Percentiles rank a stretch among this genome's conserved stretches.
phyloP scores from a whole-genome alignment of 2,888 invertebrate species.

The Microdon myrmicae region DNA sequence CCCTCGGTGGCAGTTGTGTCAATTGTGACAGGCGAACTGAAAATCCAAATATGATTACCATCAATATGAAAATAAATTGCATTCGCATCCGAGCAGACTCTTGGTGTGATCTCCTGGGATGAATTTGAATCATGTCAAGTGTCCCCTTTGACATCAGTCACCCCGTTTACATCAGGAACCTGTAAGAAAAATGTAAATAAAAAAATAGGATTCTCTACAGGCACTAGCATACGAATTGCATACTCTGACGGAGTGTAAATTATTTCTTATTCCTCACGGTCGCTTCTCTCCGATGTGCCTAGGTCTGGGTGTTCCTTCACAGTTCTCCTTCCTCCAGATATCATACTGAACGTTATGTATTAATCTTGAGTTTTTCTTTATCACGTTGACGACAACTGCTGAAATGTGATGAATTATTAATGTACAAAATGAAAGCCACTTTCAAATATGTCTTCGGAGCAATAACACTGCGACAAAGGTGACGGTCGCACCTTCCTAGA shows the following conservation, averaged over 20 bases:
- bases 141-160: constrained; percentile 12
- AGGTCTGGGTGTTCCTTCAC: no score
- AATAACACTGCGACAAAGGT: constrained; percentile 18
- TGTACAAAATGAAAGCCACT: constrained; percentile 52
- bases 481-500: no score
- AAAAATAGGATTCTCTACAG: no score
- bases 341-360: no score
- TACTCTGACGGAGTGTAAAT: no score
- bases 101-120: constrained; percentile 21
- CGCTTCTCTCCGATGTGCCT: no score
- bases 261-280: no score
- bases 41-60: constrained; percentile 61
- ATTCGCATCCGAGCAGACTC: constrained; percentile 42
- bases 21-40: constrained; percentile 38
- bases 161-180: not conserved
- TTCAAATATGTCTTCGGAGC: constrained; percentile 20
- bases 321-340: no score
- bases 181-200: constrained; percentile 22
- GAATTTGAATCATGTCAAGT: constrained; percentile 25
- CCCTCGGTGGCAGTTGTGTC: not conserved
- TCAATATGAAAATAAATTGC: constrained; percentile 63
- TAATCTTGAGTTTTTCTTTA: no score
- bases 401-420: constrained; percentile 63
- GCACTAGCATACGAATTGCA: no score
- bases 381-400: constrained; percentile 58